Evolutionary conservation across 2,797 vertebrate genomes (phyloP).

Genomic region (Aulostomus chinensis): DNA sequence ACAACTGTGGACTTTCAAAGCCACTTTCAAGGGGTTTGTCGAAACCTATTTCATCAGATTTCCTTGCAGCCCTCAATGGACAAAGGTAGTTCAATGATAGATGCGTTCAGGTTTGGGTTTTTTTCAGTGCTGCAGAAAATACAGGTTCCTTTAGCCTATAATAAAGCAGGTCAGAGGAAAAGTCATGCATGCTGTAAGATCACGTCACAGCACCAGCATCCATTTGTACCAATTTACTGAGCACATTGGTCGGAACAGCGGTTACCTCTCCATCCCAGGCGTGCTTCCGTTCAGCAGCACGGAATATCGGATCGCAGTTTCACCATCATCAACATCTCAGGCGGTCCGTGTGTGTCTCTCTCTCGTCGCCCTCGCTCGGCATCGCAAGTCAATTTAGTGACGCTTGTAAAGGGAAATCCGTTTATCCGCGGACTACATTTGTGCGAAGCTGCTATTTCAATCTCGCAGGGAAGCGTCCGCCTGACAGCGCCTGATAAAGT

Average conservation of each 20-base stretch:
- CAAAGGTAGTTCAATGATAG: too few relatives aligned
- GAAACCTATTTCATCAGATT: too few relatives aligned
- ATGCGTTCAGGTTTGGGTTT: too few relatives aligned
- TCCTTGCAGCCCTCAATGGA: too few relatives aligned
- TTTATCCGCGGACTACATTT: slow-evolving; percentile 55
- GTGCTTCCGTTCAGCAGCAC: slow-evolving; percentile 8
- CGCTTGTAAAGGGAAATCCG: slow-evolving; percentile 46
- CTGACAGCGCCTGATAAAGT: slow-evolving; percentile 63
- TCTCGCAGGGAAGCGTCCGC: slow-evolving; percentile 31
- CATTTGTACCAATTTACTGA: slow-evolving; percentile 6
- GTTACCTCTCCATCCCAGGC: slow-evolving; percentile 41
- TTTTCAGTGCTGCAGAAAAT: too few relatives aligned
- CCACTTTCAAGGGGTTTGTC: too few relatives aligned
- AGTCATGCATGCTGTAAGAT: neutral
- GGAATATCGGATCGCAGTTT: too few relatives aligned
- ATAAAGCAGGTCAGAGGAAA: slow-evolving; percentile 10
- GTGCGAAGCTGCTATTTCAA: slow-evolving; percentile 35
- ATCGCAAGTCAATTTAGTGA: slow-evolving; percentile 34
- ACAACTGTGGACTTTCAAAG: too few relatives aligned
- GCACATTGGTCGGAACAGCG: too few relatives aligned
- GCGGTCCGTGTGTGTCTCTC: neutral
- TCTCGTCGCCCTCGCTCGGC: too few relatives aligned
- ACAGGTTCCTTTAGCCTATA: too few relatives aligned
- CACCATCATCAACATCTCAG: slow-evolving; percentile 13
- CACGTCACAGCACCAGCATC: neutral